phyloP scores from a whole-genome alignment of 2,113 vertebrate genomes.

The Paraplagusia blochii region DNA sequence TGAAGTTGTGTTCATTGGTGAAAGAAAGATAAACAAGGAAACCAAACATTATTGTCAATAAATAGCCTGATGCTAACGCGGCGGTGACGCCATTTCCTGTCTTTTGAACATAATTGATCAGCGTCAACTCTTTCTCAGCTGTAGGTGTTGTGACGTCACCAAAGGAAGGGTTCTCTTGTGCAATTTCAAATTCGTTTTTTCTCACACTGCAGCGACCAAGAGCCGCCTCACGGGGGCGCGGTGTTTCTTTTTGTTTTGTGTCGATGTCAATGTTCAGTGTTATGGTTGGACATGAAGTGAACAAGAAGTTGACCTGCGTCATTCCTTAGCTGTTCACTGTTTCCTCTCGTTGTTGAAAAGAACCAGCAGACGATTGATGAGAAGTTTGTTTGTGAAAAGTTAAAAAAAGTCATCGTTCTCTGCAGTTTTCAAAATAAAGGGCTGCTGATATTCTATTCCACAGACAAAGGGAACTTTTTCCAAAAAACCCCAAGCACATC shows the following conservation, averaged over 20 bases:
- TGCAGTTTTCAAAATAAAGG: conserved; percentile 22
- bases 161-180: not conserved
- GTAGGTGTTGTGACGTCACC: too few species aligned
- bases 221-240: not conserved
- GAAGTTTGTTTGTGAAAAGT: too few species aligned
- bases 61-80: too few species aligned
- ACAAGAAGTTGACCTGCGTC: too few species aligned
- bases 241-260: not conserved
- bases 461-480: conserved; percentile 38
- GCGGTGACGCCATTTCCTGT: not conserved
- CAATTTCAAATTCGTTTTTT: not conserved
- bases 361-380: too few species aligned
- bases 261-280: conserved; percentile 17
- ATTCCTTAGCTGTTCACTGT: not conserved
- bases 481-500: conserved; percentile 40
- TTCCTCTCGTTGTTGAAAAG: not conserved
- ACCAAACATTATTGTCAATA: too few species aligned
- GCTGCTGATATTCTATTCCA: conserved; percentile 34
- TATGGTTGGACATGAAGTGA: conserved; percentile 20
- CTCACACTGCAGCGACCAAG: not conserved
- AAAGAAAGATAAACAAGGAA: too few species aligned
- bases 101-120: too few species aligned
- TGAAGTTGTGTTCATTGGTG: too few species aligned
- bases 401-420: not conserved
- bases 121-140: too few species aligned